Conservation (phyloP, 2,888 invertebrate genomes). For the Petrolisthes manimaculis region DNA sequence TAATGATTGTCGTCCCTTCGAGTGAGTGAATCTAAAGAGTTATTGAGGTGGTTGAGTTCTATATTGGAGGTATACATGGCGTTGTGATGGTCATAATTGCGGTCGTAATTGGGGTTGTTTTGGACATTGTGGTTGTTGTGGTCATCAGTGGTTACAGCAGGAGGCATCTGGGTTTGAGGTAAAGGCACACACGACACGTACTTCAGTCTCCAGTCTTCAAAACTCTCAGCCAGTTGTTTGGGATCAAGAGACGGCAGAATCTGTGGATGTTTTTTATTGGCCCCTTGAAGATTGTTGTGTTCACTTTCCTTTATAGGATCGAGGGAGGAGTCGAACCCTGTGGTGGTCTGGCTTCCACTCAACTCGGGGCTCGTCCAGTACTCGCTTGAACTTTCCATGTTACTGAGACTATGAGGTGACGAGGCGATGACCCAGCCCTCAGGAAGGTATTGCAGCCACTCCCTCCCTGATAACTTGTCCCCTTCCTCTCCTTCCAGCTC, state of each 20-base stretch:
- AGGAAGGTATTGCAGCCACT: slow-evolving; percentile 35
- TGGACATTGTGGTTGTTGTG: not conserved
- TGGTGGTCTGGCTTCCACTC: not conserved
- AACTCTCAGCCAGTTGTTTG: slow-evolving; percentile 6
- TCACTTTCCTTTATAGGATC: not conserved
- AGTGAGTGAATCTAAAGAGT: not conserved
- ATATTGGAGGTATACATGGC: not conserved
- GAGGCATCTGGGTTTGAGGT: not conserved
- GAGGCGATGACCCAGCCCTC: slow-evolving; percentile 30
- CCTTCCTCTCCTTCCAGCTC: not conserved
- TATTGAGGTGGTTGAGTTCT: slow-evolving; percentile 11
- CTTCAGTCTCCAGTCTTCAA: slow-evolving; percentile 35
- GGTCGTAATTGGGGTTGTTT: not conserved
- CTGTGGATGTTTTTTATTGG: not conserved
- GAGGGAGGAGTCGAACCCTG: not conserved
- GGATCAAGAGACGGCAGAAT: not conserved
- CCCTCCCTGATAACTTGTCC: not conserved
- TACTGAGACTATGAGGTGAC: slow-evolving; percentile 10
- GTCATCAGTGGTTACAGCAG: not conserved
- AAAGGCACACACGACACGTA: not conserved
- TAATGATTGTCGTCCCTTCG: slow-evolving; percentile 8
- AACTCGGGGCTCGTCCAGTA: slow-evolving; percentile 6
- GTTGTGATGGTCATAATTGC: no score
- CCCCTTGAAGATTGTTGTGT: not conserved
- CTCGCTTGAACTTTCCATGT: not conserved